phyloP scores from a whole-genome alignment of 2,888 invertebrate species.

The Cheilosia grossa region DNA sequence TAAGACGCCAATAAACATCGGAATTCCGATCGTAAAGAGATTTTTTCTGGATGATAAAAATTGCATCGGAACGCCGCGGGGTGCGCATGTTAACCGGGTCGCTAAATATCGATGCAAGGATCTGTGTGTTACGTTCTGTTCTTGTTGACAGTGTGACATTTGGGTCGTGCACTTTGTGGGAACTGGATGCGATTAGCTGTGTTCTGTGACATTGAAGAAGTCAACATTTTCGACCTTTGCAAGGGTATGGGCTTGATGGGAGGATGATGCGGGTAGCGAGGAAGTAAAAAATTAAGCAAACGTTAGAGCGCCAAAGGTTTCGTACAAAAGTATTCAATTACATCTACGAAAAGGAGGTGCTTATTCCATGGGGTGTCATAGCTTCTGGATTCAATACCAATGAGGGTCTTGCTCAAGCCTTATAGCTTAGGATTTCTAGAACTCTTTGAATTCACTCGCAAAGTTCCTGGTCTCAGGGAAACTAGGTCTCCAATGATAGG shows the following conservation, averaged over 20 bases:
- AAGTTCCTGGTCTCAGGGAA: no score
- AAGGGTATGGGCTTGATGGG: not conserved
- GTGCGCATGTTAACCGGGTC: not conserved
- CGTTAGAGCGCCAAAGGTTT: not conserved
- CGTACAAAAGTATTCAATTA: not conserved
- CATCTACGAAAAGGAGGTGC: not conserved
- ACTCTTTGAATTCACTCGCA: no score
- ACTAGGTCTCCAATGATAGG: no score
- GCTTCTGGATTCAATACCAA: no score
- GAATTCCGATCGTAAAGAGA: conserved; percentile 37
- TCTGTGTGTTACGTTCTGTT: not conserved
- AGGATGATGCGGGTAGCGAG: conserved; percentile 7
- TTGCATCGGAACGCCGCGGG: conserved; percentile 28
- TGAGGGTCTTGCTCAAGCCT: no score
- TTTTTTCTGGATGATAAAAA: conserved; percentile 32
- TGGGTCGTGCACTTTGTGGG: conserved; percentile 33
- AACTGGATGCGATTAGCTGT: conserved; percentile 30
- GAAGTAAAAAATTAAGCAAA: not conserved
- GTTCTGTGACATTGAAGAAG: conserved; percentile 28
- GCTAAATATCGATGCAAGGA: conserved; percentile 14
- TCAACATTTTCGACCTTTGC: conserved; percentile 24
- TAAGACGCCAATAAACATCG: conserved; percentile 31
- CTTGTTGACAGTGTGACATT: conserved; percentile 24
- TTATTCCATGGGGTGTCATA: no score
- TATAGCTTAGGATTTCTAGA: no score